Evolutionary conservation across 1,140 invertebrate genomes (phyloP), one percentile per base, ranked within the genome.

Genomic region (Papilio glaucus): DNA sequence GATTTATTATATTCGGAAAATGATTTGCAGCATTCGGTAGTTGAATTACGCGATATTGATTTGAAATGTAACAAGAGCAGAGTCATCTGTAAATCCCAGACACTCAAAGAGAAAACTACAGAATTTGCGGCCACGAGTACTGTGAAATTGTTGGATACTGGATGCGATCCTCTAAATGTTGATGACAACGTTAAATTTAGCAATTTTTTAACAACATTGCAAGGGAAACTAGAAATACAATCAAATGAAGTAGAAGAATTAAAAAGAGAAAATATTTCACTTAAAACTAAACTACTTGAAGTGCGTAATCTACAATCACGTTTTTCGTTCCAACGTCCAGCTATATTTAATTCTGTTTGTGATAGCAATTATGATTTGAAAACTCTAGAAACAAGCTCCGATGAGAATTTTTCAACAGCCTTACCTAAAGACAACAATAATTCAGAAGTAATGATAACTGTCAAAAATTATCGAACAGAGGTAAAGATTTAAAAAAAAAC

Each of bases 361-460:
- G 49, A 67, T 45, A 71, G 70, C 42, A 71, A 60, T 7, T 37
- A 37, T 37, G 18, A 80, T 41, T 81, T 80, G 13, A 79, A 77
- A 41, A 74, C 82, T 13, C 81, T 82, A 53, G 86, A 88, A 71
- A 63, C 57, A 15, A 71, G 53, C 39, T 74, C 75, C 13, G 79
- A 87, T 10, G 74, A 79, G 37, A 73, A 76, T 26, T 63, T 45
- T 57, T 26, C 77, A 9, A 9, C 45, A 26, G 63, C 68, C 45
- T 26, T 61, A 39, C 60, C 74, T 1, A 83, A 85, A 71, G 61
- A 80, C 53, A 77, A 80, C 57, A 77, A 84, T 33, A 84, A 90
- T 70, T 92, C 90, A 0, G 90, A 92, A 86, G 88, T 91, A 80
- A 82, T 90, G 29, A 93, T 93, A 38, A 91, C 90, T 13, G 83